A percentile compares a stretch with the other conserved stretches of the same genome.
These are phyloP conservation scores for Enteromius unitaeniatus DNA, from an alignment of 2,797 vertebrate species.

Conservation along the genomic window DNA sequence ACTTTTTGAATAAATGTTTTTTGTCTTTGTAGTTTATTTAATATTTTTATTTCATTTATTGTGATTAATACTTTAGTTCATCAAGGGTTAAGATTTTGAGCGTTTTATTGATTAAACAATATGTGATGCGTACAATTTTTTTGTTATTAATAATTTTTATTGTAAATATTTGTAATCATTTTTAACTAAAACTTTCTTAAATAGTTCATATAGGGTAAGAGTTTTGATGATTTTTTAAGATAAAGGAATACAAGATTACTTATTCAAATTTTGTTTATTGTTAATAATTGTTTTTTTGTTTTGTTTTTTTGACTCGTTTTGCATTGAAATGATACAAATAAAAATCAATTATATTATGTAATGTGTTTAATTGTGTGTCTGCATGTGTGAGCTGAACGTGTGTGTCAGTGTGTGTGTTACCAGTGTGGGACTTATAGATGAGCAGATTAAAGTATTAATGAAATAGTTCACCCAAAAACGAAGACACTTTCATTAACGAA, in stretches of 20 bases:
- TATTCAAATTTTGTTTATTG: neutral
- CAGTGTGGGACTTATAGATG: neutral
- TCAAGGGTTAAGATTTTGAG: neutral
- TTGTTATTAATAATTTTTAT: neutral
- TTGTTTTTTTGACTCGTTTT: neutral
- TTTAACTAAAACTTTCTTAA: neutral
- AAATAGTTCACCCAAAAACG: neutral
- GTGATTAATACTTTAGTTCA: neutral
- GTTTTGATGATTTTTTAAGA: neutral
- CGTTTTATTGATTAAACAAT: neutral
- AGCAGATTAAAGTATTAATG: conserved; percentile 9
- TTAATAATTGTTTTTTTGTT: neutral
- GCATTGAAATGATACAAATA: neutral
- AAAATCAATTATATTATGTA: neutral
- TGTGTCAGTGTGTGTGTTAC: neutral
- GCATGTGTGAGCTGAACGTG: neutral
- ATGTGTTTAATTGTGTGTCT: neutral
- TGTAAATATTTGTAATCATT: neutral
- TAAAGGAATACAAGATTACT: neutral
- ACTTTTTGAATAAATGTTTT: too few species aligned
- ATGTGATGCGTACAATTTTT: neutral
- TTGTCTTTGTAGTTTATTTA: neutral
- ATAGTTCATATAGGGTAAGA: neutral
- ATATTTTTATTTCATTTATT: neutral
- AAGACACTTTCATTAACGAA: neutral